Base-by-base conservation (phyloP, 1,140 invertebrate species). In the Sminthurides bifidus region DNA sequence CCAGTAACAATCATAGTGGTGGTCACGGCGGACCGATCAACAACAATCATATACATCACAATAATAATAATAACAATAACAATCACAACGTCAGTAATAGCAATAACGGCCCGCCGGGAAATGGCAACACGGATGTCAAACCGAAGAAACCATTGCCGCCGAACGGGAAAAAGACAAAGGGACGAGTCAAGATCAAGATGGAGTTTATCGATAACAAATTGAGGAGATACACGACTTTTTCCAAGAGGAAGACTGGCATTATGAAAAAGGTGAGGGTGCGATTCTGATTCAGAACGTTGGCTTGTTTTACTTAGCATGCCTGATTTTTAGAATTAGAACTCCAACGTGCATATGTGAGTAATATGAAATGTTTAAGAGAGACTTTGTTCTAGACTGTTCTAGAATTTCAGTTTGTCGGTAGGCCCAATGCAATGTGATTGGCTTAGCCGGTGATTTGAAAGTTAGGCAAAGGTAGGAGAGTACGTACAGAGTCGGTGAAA, bases 241-340 rank as follows among this genome's bases (percentile, higher is more conserved):
- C 92, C 60, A 99, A 99, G 77, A 79, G 96, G 72, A 99, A 99
- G 80, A 98, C 95, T 66, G 96, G 96, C 66, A 98, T 99, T 66
- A 99, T 99, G 96, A 99, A 99, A 80, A 99, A 99, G 88, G 94
- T 98, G 79, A 77, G 79, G n/a, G n/a, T n/a, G n/a, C n/a, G n/a
- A n/a, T n/a, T n/a, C n/a, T n/a, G n/a, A n/a, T n/a, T n/a, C n/a
- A n/a, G n/a, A n/a, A n/a, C n/a, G n/a, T n/a, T n/a, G n/a, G n/a
- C n/a, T n/a, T n/a, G n/a, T n/a, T n/a, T n/a, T n/a, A n/a, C n/a
- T n/a, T n/a, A n/a, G n/a, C n/a, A n/a, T n/a, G n/a, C n/a, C n/a
- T n/a, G n/a, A n/a, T n/a, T n/a, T n/a, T n/a, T n/a, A n/a, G n/a
- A n/a, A n/a, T n/a, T n/a, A n/a, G n/a, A n/a, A n/a, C n/a, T n/a